Evolutionary conservation across 1,140 invertebrate genomes (phyloP).

Genomic region (Drosophila lowei): DNA sequence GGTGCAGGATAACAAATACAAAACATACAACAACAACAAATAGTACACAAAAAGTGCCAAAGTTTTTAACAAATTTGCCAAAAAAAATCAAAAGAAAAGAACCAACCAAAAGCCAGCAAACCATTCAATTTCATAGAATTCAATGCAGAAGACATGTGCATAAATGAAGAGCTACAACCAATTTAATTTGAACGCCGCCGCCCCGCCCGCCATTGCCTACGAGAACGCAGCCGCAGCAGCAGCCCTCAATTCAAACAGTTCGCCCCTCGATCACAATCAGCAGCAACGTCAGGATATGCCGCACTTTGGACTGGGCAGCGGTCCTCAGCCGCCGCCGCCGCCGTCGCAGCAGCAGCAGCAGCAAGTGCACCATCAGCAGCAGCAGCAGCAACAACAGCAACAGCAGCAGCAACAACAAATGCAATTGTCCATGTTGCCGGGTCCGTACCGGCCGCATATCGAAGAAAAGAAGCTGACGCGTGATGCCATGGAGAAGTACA

Average conservation of each 20-base stretch:
- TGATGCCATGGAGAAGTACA: conserved; percentile 98
- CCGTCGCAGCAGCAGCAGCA: conserved; percentile 83
- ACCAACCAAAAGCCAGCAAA: conserved; percentile 6
- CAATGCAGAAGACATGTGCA: conserved; percentile 67
- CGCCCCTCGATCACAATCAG: conserved; percentile 11
- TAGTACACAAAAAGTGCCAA: conserved; percentile 65
- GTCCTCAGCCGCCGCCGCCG: conserved; percentile 83
- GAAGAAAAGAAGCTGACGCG: conserved; percentile 94
- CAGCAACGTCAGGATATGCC: conserved; percentile 74
- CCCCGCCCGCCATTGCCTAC: conserved; percentile 70
- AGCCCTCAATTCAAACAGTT: not conserved
- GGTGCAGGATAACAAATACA: conserved; percentile 61
- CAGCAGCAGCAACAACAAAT: conserved; percentile 74
- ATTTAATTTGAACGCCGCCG: conserved; percentile 79
- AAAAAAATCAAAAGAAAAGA: conserved; percentile 28
- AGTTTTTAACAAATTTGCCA: conserved; percentile 72
- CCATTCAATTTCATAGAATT: conserved; percentile 38
- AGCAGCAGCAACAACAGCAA: conserved; percentile 67
- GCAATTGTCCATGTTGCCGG: conserved; percentile 72
- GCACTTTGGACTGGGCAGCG: conserved; percentile 77
- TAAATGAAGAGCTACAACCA: conserved; percentile 80
- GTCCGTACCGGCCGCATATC: conserved; percentile 82
- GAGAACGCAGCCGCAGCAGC: conserved; percentile 65
- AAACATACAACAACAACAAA: conserved; percentile 42
- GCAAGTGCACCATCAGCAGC: conserved; percentile 72